Percentiles rank a stretch among this genome's conserved stretches.
These are phyloP conservation scores for Hyaena hyaena DNA, from an alignment of 2,113 vertebrate species.

Conservation along the genomic window DNA sequence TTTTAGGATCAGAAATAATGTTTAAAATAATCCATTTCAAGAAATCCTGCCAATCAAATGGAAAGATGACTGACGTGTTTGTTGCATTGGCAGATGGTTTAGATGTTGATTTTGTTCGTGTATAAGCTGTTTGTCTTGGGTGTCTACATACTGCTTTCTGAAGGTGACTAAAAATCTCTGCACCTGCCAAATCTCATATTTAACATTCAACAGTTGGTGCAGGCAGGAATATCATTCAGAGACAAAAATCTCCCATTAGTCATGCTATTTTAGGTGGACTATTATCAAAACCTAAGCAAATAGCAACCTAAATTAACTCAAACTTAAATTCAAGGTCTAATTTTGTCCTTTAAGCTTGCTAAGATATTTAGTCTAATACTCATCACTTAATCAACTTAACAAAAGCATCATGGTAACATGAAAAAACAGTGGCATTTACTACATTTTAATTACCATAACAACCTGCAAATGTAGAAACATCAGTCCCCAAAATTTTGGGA, in stretches of 20 bases:
- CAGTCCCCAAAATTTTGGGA: background rate
- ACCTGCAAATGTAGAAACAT: background rate
- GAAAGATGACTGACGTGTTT: slow-evolving; percentile 48
- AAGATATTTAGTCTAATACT: background rate
- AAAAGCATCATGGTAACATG: background rate
- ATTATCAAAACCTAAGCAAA: background rate
- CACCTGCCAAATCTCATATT: slow-evolving; percentile 57
- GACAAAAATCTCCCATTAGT: slow-evolving; percentile 35
- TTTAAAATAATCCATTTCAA: slow-evolving; percentile 39
- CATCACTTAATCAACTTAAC: background rate
- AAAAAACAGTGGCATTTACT: background rate
- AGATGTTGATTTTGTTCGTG: slow-evolving; percentile 45
- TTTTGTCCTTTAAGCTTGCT: background rate
- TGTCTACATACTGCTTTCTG: slow-evolving; percentile 4
- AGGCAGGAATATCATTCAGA: slow-evolving; percentile 36
- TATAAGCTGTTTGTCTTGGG: slow-evolving; percentile 35
- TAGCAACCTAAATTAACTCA: background rate
- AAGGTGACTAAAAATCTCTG: slow-evolving; percentile 57
- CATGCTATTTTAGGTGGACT: background rate
- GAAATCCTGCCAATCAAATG: slow-evolving; percentile 30
- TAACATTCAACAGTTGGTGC: slow-evolving; percentile 64
- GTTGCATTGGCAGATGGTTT: slow-evolving; percentile 37
- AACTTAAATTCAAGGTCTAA: background rate
- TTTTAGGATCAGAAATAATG: background rate
- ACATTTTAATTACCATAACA: slow-evolving; percentile 40